Evolutionary conservation across 2,888 invertebrate genomes (phyloP).

Genomic region (Synergus laeviventris): DNA sequence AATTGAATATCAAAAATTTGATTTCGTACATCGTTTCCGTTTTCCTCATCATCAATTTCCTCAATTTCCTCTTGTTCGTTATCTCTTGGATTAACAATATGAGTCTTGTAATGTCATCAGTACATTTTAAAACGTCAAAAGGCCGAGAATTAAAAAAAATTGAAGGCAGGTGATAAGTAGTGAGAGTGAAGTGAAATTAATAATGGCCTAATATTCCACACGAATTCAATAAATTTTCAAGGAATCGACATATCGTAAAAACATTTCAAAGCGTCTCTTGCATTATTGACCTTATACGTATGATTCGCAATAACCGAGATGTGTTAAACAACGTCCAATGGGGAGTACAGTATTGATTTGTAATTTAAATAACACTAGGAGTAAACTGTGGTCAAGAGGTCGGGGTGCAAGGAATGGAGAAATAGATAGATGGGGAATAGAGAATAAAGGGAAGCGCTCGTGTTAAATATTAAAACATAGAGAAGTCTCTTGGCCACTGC

Average conservation of each 20-base stretch:
- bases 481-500: slow-evolving; percentile 16
- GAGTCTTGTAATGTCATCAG: too few species aligned
- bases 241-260: background rate
- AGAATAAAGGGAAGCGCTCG: slow-evolving; percentile 13
- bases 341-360: slow-evolving; percentile 35
- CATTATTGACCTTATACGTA: slow-evolving; percentile 8
- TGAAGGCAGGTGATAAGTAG: too few species aligned
- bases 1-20: too few species aligned
- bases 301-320: slow-evolving; percentile 28
- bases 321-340: slow-evolving; percentile 25
- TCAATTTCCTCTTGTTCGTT: too few species aligned
- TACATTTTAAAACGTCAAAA: too few species aligned
- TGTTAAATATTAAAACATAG: slow-evolving; percentile 29
- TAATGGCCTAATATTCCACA: background rate
- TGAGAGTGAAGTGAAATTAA: too few species aligned
- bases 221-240: background rate
- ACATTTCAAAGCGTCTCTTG: slow-evolving; percentile 1
- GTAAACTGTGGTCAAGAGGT: slow-evolving; percentile 38
- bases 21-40: too few species aligned
- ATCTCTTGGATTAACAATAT: too few species aligned
- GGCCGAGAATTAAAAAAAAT: too few species aligned
- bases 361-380: slow-evolving; percentile 38
- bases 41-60: too few species aligned
- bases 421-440: slow-evolving; percentile 23
- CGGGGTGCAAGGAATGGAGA: slow-evolving; percentile 34